phyloP scores from a whole-genome alignment of 2,797 vertebrate species.

The Anisognathus igniventris region DNA sequence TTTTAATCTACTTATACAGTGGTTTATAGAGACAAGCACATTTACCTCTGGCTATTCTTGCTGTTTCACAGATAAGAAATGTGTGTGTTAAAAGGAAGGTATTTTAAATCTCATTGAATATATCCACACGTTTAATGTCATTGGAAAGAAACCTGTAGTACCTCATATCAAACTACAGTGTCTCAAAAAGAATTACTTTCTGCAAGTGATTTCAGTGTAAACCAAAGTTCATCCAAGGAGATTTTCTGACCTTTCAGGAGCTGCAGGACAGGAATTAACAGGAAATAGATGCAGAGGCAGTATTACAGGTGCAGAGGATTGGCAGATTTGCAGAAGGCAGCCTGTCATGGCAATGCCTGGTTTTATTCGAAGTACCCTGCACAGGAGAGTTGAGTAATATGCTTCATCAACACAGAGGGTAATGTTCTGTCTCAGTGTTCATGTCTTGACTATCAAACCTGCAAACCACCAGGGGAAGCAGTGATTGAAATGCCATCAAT shows the following conservation, averaged over 20 bases:
- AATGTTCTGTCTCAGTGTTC: not conserved
- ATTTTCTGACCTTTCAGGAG: not conserved
- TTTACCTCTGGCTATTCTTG: not conserved
- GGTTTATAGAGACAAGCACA: not conserved
- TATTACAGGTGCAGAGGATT: not conserved
- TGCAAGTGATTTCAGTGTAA: not conserved
- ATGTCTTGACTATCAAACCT: not conserved
- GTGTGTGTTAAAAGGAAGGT: not conserved
- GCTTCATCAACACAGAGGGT: not conserved
- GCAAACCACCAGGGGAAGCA: not conserved
- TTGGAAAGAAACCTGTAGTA: not conserved
- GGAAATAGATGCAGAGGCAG: not conserved
- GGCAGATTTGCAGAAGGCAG: not conserved
- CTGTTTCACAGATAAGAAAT: not conserved
- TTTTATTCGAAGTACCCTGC: not conserved
- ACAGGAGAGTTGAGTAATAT: not conserved
- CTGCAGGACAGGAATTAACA: not conserved
- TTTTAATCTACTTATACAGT: not conserved
- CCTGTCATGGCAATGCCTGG: not conserved
- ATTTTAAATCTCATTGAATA: not conserved
- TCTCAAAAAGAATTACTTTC: not conserved
- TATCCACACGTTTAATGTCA: not conserved
- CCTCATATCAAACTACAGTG: not conserved
- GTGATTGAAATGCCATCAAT: not conserved
- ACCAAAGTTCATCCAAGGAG: not conserved